Evolutionary conservation across 1,140 invertebrate species (phyloP).

Genomic region (Oppia nitens): DNA sequence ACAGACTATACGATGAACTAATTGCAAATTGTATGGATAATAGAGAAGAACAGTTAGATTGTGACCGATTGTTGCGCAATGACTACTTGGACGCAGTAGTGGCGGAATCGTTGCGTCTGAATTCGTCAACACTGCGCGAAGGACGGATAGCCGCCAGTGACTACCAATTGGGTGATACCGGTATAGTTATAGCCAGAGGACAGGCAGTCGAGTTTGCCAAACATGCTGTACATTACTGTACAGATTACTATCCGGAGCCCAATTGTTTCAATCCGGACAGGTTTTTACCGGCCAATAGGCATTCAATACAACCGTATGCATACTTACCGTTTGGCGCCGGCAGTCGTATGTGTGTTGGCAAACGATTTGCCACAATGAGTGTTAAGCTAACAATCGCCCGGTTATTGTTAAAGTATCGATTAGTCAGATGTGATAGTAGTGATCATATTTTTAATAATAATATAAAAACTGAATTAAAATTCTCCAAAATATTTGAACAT

Average conservation of each 20-base stretch:
- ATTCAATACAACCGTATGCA: slow-evolving; percentile 8
- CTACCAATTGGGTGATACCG: background rate
- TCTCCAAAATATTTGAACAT: too few species aligned
- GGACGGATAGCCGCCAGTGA: background rate
- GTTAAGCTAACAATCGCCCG: slow-evolving; percentile 53
- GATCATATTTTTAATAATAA: too few species aligned
- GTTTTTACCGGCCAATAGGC: slow-evolving; percentile 22
- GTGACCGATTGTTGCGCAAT: slow-evolving; percentile 29
- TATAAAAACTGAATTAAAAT: too few species aligned
- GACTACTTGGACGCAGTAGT: slow-evolving; percentile 28
- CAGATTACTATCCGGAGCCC: slow-evolving; percentile 39
- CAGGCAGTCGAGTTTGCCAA: slow-evolving; percentile 37
- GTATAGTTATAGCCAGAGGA: background rate
- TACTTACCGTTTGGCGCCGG: slow-evolving; percentile 11
- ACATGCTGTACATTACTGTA: slow-evolving; percentile 42
- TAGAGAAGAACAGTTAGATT: too few species aligned
- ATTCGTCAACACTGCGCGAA: slow-evolving; percentile 14
- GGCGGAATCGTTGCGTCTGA: slow-evolving; percentile 28
- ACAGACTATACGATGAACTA: slow-evolving; percentile 31
- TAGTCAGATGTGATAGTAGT: too few species aligned
- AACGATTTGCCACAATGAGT: slow-evolving; percentile 51
- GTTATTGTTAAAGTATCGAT: slow-evolving; percentile 30
- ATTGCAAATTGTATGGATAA: too few species aligned
- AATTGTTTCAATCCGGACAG: slow-evolving; percentile 42
- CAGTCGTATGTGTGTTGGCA: slow-evolving; percentile 36